Conservation (phyloP, 2,113 vertebrate species). For the Strigops habroptila region DNA sequence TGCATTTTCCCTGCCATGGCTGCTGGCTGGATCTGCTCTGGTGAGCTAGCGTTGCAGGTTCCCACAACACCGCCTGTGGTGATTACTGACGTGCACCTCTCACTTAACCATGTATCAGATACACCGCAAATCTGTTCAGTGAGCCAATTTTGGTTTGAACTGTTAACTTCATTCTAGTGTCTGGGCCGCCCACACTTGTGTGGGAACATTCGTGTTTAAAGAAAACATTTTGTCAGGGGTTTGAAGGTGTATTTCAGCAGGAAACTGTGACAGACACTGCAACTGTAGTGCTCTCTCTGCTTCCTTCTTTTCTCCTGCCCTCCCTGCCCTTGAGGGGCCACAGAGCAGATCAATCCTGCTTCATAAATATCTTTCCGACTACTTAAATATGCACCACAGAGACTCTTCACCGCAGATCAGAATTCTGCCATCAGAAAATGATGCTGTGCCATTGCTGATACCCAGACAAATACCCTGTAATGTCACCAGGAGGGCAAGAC, state of each 20-base stretch:
- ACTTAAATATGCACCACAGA: neutral
- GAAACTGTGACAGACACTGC: neutral
- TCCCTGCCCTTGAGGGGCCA: neutral
- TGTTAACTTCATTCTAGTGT: neutral
- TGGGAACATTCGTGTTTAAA: neutral
- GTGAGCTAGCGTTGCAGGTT: neutral
- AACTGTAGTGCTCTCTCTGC: accelerated
- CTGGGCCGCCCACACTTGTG: neutral
- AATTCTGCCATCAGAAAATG: neutral
- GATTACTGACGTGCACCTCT: neutral
- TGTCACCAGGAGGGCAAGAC: neutral
- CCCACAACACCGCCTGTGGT: too few species aligned
- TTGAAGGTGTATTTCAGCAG: neutral
- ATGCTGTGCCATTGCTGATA: neutral
- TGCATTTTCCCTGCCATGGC: neutral
- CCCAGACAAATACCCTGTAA: neutral
- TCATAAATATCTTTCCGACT: neutral
- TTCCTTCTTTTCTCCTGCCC: neutral
- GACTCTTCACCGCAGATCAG: neutral
- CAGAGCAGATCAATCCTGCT: accelerated
- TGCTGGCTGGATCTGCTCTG: neutral
- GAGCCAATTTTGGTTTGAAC: neutral
- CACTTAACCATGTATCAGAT: neutral
- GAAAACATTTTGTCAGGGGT: neutral
- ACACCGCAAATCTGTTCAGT: neutral